Evolutionary conservation across 2,888 invertebrate genomes (phyloP), one percentile per base, ranked within the genome.

Genomic region (Endomychus coccineus): DNA sequence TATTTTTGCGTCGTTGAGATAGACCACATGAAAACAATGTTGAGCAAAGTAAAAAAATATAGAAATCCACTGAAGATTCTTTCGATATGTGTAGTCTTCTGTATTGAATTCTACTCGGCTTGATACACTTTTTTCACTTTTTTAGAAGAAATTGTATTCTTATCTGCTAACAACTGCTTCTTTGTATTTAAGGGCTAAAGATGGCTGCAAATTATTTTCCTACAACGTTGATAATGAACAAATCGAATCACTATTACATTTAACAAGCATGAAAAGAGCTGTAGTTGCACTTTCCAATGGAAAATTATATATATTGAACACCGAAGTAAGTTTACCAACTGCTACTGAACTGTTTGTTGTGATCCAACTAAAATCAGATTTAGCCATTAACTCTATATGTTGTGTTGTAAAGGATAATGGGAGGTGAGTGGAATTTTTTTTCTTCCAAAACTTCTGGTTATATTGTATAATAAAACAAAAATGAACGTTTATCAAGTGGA

Each of bases 211-310:
- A 58, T 61, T 74, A 40, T 79, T 78, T 58, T 73, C 75, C 17
- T 79, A 79, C 52, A 68, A 71, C 2, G 74, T 77, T 29, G 77
- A 78, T 7, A 74, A 77, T 34, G 73, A 74, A 2, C 74, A 79
- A 21, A 77, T 89, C 15, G 72, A 81, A 7, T 76, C 80, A 17
- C 64, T 90, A 44, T 71, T 78, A 25, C 74, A 79, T 49, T 70
- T 90, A 44, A 74, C 74, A 11, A 63, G 68, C 16, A 69, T 84
- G 43, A 76, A 75, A 44, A 70, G 86, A 19, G 87, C 90, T n/a
- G 89, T 86, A 2, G 79, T 88, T 5, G 86, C 87, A 0, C 66
- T 89, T 19, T 75, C 77, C 13, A 86, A 83, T 58, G 90, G 90
- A 16, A 74, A 85, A 29, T 61, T 86, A 34, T 86, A 86, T 68